Percentiles rank a stretch among this genome's conserved stretches.
These are phyloP conservation scores for Eretmocerus hayati DNA, from an alignment of 2,888 invertebrate genomes.

Conservation along the genomic window DNA sequence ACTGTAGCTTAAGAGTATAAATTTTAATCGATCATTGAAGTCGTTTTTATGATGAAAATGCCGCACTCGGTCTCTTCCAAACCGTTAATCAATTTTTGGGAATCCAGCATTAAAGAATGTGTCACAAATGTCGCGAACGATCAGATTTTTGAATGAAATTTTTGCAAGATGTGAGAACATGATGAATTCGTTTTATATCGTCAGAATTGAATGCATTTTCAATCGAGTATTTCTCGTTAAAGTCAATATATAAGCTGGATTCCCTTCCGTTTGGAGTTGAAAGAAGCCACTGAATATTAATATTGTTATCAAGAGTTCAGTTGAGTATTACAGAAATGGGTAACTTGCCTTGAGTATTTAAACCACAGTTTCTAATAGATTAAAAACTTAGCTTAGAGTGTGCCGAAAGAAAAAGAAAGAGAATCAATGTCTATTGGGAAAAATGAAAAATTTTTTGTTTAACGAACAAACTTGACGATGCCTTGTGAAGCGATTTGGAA, in stretches of 20 bases:
- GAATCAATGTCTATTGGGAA: neutral
- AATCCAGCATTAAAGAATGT: too few species aligned
- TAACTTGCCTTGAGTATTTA: conserved; percentile 20
- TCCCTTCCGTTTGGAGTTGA: neutral
- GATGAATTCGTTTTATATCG: too few species aligned
- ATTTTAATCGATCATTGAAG: conserved; percentile 38
- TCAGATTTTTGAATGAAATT: neutral
- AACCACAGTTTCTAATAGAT: conserved; percentile 14
- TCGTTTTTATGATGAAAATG: conserved; percentile 23
- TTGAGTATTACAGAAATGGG: conserved; percentile 15
- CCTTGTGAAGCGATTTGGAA: conserved; percentile 28
- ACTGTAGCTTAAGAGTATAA: conserved; percentile 42
- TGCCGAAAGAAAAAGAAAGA: too few species aligned
- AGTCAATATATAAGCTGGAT: too few species aligned
- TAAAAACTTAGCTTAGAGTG: too few species aligned
- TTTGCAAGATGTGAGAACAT: neutral
- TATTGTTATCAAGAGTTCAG: neutral
- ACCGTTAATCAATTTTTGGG: conserved; percentile 24
- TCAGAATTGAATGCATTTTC: too few species aligned
- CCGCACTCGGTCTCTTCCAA: conserved; percentile 33
- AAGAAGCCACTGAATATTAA: neutral
- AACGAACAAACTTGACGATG: conserved; percentile 29
- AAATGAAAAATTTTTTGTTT: conserved; percentile 37
- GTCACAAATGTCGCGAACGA: too few species aligned
- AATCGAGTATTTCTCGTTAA: too few species aligned